Percentiles rank a stretch among this genome's conserved stretches.
phyloP scores from a whole-genome alignment of 2,888 invertebrate species.

The Stenodema calcarata region DNA sequence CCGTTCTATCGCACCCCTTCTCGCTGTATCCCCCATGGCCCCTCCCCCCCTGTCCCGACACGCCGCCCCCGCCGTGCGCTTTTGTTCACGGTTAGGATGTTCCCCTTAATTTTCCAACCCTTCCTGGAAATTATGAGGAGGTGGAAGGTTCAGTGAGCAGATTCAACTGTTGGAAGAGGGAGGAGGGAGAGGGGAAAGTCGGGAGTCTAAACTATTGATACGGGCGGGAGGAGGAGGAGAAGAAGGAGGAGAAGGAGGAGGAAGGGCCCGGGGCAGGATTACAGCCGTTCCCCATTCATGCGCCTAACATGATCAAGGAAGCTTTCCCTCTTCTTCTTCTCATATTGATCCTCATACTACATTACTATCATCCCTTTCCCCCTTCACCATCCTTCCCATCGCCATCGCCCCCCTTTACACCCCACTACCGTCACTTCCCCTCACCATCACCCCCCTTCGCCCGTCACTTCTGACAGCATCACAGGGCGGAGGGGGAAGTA shows the following conservation, averaged over 20 bases:
- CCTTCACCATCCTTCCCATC: no score
- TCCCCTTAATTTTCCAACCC: conserved; percentile 46
- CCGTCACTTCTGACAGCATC: neutral
- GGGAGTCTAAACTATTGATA: conserved; percentile 42
- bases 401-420: no score
- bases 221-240: neutral
- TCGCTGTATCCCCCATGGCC: neutral
- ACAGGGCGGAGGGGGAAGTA: neutral
- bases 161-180: neutral
- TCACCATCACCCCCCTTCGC: no score
- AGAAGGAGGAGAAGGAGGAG: neutral
- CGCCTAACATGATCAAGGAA: conserved; percentile 48
- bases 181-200: neutral
- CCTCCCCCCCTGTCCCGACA: no score
- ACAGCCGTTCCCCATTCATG: conserved; percentile 48
- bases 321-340: conserved; percentile 33
- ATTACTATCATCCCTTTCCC: conserved; percentile 26
- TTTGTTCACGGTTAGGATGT: conserved; percentile 42
- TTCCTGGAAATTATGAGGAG: conserved; percentile 47
- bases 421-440: no score
- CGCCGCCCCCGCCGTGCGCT: neutral
- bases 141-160: conserved; percentile 44
- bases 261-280: conserved; percentile 37
- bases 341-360: conserved; percentile 42
- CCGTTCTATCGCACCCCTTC: neutral